Base-by-base conservation (phyloP, 92 coral and sea anemone genomes). In the Isaurus tuberculatus region DNA sequence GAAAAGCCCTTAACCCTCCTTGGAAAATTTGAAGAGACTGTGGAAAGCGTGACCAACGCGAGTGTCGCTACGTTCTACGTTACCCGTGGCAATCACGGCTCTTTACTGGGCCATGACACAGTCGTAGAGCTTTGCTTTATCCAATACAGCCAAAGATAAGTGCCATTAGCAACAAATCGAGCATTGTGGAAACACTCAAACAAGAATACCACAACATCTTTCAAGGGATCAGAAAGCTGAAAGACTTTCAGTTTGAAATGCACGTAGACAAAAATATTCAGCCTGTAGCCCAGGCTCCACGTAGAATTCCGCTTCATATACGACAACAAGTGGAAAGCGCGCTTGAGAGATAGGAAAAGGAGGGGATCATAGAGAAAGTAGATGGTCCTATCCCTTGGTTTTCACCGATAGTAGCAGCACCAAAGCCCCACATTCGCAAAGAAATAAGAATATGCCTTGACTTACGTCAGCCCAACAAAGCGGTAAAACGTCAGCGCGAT, bases 281-380 rank as follows among this genome's bases (percentile, higher is more conserved):
- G 31, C 87, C 87, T 8, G 80, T 84, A 5, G 88, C 82, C 15
- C 88, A 84, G 27, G 72, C 58, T 11, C 71, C 72, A 13, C 80
- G 81, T 8, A 79, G 88, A 37, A 72, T 84, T 16, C 75, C 88
- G 13, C 65, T 84, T 19, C 88, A 84, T 73, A 64, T 84, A 30
- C 28, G 83, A 15, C 57, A 73, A 27, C 73, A 84, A 64, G 31
- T 63, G 33, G 34, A 63, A 63, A 26, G 11, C 57, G 19, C 3
- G 17, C 19, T 48, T 11, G 57, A 48, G n/a, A 8, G 19, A 48
- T 2, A 2, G 19, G 57, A 48, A 48, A 0, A 5, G 31, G 69
- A 23, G 34, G 65, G 65, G 9, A 58, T 63, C 69, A 26, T 63
- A 63, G 69, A 23, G 16, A 63, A 63, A 27, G 69, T 63, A 8